phyloP scores from a whole-genome alignment of 1,140 invertebrate genomes.

The Meloidogyne hapla region DNA sequence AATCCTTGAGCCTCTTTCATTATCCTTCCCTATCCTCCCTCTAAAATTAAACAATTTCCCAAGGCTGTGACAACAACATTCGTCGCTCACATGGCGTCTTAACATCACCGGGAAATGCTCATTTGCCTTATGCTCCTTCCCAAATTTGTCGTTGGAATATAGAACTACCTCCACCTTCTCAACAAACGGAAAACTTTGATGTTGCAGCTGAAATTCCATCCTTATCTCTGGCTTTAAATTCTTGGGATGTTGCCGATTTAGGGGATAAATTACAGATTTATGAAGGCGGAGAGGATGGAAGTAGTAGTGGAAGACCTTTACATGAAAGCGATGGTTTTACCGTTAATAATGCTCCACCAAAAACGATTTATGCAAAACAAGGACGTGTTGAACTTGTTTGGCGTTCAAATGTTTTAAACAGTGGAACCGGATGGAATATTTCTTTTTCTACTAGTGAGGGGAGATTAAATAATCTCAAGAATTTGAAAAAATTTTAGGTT shows the following conservation, averaged over 20 bases:
- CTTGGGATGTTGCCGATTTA: constrained; percentile 26
- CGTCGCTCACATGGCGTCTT: constrained; percentile 43
- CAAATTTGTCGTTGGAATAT: constrained; percentile 56
- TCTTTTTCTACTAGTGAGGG: constrained; percentile 80
- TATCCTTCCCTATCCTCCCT: background rate
- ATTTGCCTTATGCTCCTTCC: constrained; percentile 54
- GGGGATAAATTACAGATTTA: constrained; percentile 70
- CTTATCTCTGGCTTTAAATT: constrained; percentile 18
- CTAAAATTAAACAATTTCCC: background rate
- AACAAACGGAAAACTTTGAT: constrained; percentile 11
- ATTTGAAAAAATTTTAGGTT: constrained; percentile 73
- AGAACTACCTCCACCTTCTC: constrained; percentile 51
- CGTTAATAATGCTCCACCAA: constrained; percentile 75
- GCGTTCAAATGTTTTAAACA: constrained; percentile 81
- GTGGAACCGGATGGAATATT: constrained; percentile 80
- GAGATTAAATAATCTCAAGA: background rate
- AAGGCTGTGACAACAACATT: constrained; percentile 58
- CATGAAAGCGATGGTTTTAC: constrained; percentile 86
- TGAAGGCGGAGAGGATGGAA: constrained; percentile 80
- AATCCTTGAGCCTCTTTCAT: background rate
- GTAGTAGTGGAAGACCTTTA: constrained; percentile 78
- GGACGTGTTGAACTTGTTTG: constrained; percentile 86
- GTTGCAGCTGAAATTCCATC: constrained; percentile 5
- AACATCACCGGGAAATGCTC: constrained; percentile 54
- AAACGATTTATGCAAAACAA: constrained; percentile 85